Evolutionary conservation across 2,113 vertebrate species (phyloP).

Genomic region (Theristicus caerulescens): DNA sequence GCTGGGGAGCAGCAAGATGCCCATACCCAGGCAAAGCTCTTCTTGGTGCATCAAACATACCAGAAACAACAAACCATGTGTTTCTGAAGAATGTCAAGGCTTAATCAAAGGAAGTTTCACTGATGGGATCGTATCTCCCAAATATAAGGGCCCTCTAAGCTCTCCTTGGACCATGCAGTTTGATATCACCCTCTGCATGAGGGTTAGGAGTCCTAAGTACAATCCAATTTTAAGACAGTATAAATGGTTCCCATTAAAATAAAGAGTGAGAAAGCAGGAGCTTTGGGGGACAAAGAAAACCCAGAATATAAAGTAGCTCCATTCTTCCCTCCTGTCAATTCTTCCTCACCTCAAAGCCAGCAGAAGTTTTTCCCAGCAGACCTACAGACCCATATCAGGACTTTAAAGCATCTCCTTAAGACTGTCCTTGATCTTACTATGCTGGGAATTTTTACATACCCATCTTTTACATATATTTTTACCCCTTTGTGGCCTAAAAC

Average conservation of each 20-base stretch:
- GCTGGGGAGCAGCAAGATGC: not conserved
- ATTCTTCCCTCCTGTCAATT: not conserved
- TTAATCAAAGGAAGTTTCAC: not conserved
- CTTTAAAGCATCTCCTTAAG: not conserved
- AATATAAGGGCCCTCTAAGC: not conserved
- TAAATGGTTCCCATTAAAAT: not conserved
- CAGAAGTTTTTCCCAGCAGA: not conserved
- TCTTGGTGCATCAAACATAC: not conserved
- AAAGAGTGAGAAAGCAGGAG: not conserved
- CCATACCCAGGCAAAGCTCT: not conserved
- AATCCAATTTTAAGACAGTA: not conserved
- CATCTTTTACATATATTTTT: not conserved
- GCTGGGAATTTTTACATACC: not conserved
- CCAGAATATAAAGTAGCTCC: fast-evolving
- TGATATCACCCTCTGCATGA: not conserved
- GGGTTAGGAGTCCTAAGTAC: not conserved
- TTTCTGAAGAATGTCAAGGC: not conserved
- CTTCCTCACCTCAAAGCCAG: not conserved
- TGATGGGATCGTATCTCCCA: not conserved
- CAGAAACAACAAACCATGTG: not conserved
- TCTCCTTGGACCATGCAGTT: not conserved
- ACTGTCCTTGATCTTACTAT: not conserved
- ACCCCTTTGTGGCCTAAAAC: not conserved
- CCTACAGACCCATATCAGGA: not conserved
- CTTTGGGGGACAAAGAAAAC: not conserved